phyloP scores from a whole-genome alignment of 2,888 invertebrate species.

The Epistrophe eligans region DNA sequence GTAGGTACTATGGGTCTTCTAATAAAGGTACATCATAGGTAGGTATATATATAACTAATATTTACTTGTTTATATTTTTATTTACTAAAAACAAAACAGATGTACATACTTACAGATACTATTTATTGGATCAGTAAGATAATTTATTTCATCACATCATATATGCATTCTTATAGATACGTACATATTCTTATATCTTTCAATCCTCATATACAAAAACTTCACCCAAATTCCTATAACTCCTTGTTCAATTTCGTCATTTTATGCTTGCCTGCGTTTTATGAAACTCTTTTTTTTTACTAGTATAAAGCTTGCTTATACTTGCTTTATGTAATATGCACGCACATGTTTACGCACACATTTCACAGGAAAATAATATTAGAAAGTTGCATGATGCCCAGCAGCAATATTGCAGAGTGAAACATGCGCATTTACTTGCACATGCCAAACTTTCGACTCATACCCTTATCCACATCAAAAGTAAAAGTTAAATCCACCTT shows the following conservation, averaged over 20 bases:
- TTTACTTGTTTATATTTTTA: too few species aligned
- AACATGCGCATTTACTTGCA: constrained; percentile 76
- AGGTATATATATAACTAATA: too few species aligned
- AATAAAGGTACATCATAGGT: too few species aligned
- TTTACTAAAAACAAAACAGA: too few species aligned
- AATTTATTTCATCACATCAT: too few species aligned
- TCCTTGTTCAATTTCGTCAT: constrained; percentile 38
- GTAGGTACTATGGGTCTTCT: too few species aligned
- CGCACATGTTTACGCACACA: constrained; percentile 54
- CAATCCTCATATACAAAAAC: not conserved
- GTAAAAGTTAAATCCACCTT: not conserved
- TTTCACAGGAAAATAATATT: constrained; percentile 47
- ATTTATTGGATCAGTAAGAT: too few species aligned
- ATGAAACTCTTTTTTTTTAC: not conserved
- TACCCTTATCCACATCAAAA: constrained; percentile 7
- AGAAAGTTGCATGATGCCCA: constrained; percentile 58
- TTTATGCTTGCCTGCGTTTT: constrained; percentile 52
- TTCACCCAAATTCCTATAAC: constrained; percentile 60
- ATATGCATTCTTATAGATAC: not conserved
- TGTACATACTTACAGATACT: too few species aligned
- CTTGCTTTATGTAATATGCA: constrained; percentile 55
- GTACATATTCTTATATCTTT: not conserved
- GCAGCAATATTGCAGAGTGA: constrained; percentile 53
- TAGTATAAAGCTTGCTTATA: not conserved
- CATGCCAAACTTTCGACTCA: constrained; percentile 62